Evolutionary conservation across 2,797 vertebrate species (phyloP).

Genomic region (Phalloptychus januarius): DNA sequence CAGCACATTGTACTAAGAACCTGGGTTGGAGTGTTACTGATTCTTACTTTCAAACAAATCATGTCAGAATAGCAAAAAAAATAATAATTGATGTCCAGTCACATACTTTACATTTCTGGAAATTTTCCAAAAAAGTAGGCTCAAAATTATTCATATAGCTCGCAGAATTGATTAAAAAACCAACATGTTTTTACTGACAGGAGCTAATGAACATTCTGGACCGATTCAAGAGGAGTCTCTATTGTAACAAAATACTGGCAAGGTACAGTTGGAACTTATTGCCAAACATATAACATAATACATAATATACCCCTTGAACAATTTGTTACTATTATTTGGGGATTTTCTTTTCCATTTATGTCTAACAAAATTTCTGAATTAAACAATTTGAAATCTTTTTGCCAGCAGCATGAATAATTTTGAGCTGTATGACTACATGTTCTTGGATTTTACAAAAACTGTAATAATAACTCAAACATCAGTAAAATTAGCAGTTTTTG

Average conservation of each 20-base stretch:
- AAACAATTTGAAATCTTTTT: not conserved
- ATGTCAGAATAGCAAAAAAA: conserved; percentile 8
- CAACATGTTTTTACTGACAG: not conserved
- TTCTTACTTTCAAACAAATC: conserved; percentile 25
- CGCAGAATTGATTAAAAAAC: not conserved
- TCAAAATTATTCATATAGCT: not conserved
- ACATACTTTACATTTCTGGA: not conserved
- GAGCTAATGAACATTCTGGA: not conserved
- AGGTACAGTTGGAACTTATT: not conserved
- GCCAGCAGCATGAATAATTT: not conserved
- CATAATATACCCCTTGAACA: not conserved
- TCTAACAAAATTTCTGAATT: not conserved
- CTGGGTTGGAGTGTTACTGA: not conserved
- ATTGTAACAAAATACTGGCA: not conserved
- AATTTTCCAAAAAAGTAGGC: not conserved
- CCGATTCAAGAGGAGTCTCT: not conserved
- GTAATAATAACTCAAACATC: not conserved
- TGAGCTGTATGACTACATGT: not conserved
- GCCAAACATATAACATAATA: no score
- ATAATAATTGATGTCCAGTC: not conserved
- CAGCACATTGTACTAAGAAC: conserved; percentile 8
- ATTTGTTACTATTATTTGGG: not conserved
- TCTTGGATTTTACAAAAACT: not conserved
- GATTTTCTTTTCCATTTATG: not conserved
- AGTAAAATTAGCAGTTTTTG: not conserved